A percentile compares a stretch with the other conserved stretches of the same genome.
Evolutionary conservation across 2,113 vertebrate genomes (phyloP).

Genomic region (Tapirus terrestris): DNA sequence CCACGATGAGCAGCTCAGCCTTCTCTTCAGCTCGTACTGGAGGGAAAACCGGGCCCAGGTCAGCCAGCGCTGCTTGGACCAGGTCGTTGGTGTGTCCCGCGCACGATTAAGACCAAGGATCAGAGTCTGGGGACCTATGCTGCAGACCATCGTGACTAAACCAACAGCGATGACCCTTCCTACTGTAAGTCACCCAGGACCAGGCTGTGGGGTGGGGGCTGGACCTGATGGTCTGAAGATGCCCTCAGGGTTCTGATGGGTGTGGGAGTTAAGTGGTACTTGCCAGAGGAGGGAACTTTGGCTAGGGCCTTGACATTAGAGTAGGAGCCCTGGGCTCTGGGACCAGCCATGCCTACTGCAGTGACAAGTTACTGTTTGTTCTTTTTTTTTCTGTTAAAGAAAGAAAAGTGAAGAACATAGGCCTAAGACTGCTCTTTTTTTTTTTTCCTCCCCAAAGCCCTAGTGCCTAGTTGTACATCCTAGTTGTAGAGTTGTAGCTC

Average conservation of each 20-base stretch:
- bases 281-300: background rate
- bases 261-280: too few relatives aligned
- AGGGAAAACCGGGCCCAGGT: accelerated
- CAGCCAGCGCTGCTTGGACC: accelerated
- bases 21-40: background rate
- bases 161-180: accelerated
- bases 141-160: background rate
- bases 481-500: too few relatives aligned
- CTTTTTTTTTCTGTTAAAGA: background rate
- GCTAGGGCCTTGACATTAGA: background rate
- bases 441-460: too few relatives aligned
- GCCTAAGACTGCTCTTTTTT: too few relatives aligned
- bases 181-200: accelerated
- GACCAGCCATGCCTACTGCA: too few relatives aligned
- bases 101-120: accelerated
- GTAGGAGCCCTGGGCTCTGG: background rate
- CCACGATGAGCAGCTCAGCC: background rate
- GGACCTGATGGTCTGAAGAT: background rate
- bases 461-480: too few relatives aligned
- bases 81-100: background rate
- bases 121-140: background rate
- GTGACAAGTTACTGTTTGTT: background rate
- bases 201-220: background rate
- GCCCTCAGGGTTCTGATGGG: background rate
- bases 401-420: too few relatives aligned